Conservation (phyloP, 2,888 invertebrate genomes). For the Eustalomyia histrio region DNA sequence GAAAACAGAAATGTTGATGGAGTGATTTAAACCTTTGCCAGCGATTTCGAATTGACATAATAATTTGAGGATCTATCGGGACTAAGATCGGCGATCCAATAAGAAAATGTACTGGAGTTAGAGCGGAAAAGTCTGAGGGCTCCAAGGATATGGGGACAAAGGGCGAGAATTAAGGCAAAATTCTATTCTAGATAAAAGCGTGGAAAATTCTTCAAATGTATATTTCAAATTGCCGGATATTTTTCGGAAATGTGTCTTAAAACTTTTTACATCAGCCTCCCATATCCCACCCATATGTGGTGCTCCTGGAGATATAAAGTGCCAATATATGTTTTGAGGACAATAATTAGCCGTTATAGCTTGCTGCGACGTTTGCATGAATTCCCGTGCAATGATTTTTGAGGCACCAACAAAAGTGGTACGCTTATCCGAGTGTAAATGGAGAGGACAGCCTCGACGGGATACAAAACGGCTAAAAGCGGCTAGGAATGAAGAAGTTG, state of each 20-base stretch:
- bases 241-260: too few species aligned
- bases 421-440: constrained; percentile 58
- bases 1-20: too few species aligned
- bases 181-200: constrained; percentile 14
- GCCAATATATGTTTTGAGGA: background rate
- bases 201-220: background rate
- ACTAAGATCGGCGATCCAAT: background rate
- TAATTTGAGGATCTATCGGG: too few species aligned
- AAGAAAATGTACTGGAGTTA: too few species aligned
- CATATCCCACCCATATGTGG: too few species aligned
- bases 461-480: constrained; percentile 54
- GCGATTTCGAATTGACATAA: too few species aligned
- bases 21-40: too few species aligned
- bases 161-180: constrained; percentile 20
- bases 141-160: constrained; percentile 6
- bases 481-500: constrained; percentile 51
- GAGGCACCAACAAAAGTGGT: constrained; percentile 36
- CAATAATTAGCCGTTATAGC: background rate
- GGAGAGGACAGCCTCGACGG: too few species aligned
- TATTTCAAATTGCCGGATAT: too few species aligned
- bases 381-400: constrained; percentile 1
- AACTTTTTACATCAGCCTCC: constrained; percentile 3
- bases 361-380: background rate
- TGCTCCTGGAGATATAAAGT: constrained; percentile 35
- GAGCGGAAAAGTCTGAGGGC: background rate